Evolutionary conservation across 2,113 vertebrate genomes (phyloP).

Genomic region (Tragelaphus buxtoni): DNA sequence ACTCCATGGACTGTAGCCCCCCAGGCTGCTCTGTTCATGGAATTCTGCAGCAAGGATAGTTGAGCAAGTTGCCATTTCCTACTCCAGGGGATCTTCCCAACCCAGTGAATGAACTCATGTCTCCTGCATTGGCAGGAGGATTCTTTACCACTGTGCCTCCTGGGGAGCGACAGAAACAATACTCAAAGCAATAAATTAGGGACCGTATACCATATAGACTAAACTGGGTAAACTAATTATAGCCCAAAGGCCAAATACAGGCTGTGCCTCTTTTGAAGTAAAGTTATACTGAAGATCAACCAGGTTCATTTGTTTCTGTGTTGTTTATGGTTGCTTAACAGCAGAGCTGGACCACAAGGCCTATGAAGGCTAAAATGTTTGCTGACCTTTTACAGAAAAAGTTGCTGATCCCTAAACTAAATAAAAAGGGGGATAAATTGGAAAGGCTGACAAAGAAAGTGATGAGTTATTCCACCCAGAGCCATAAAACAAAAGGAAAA

Average conservation of each 20-base stretch:
- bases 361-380: not conserved
- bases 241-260: not conserved
- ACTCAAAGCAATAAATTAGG: not conserved
- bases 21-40: not conserved
- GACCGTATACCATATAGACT: not conserved
- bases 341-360: not conserved
- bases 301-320: not conserved
- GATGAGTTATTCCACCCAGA: not conserved
- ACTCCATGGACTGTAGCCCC: not conserved
- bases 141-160: not conserved
- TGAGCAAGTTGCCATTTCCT: not conserved
- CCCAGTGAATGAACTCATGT: not conserved
- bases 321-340: fast-evolving
- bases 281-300: not conserved
- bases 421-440: not conserved
- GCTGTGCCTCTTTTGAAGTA: not conserved
- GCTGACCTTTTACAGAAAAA: not conserved
- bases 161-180: not conserved
- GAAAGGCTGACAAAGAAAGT: not conserved
- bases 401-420: not conserved
- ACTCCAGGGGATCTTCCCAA: not conserved
- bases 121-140: not conserved
- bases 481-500: not conserved
- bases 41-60: not conserved
- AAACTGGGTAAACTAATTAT: not conserved